Base-by-base conservation (phyloP, 2,113 vertebrate species). In the Cathartes aura region DNA sequence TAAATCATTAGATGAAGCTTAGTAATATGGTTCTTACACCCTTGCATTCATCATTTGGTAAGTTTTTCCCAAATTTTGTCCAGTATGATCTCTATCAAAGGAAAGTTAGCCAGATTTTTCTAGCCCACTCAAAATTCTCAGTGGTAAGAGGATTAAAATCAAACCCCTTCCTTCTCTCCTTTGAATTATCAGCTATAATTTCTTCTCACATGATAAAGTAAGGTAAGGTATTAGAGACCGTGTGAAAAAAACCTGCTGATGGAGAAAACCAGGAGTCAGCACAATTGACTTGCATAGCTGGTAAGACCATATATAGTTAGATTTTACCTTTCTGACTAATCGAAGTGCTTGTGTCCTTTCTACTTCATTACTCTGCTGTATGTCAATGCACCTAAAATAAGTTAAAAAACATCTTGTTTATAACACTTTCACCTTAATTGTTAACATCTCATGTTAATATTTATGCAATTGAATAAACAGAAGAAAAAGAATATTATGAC, bases 321-420 rank as follows among this genome's bases (percentile, higher is more conserved):
- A 80, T 42, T 75, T 85, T 98, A 99, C 99, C 99, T 99, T 99
- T 98, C 99, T 98, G 94, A 99, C 99, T 84, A 99, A 98, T 96
- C 99, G 98, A 97, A 99, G 99, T 90, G 99, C 99, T 98, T 99
- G 99, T 86, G 99, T 99, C 96, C 99, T 98, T 97, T 99, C 99
- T 78, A 99, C 99, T 98, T 99, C 99, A 79, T 99, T 99, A 98
- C 99, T 99, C 98, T 99, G 99, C 91, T 99, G 99, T 98, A 99
- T 99, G 97, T 99, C 99, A 97, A 99, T 99, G 97, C 99, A 99
- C 98, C 99, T 99, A 97, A 97, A 75, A 94, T 36, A 95, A 91
- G 48, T 91, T 59, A 55, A 96, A 82, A 78, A 91, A 56, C 14
- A 62, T 48, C 59, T 82, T 63, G 6, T 81, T 89, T 73, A 18